These are phyloP conservation scores for Caenorhabditis sp. DNA, from an alignment of 2,888 invertebrate species.

Conservation along the genomic window DNA sequence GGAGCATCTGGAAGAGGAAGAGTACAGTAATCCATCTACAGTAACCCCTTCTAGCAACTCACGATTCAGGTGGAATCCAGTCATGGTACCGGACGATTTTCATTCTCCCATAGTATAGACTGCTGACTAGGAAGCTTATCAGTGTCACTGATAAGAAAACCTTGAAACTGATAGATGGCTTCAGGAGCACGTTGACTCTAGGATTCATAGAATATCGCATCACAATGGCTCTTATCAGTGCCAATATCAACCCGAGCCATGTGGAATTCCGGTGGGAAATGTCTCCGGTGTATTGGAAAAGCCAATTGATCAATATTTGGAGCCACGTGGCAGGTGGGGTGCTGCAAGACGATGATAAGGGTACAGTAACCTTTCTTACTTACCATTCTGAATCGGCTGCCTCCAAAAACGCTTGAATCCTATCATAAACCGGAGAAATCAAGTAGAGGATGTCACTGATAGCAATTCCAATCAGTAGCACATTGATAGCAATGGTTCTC, in stretches of 20 bases:
- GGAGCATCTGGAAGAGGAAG: too few relatives aligned
- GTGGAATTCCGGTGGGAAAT: not conserved
- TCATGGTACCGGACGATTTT: not conserved
- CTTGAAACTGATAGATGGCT: not conserved
- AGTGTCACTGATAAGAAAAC: not conserved
- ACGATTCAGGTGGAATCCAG: not conserved
- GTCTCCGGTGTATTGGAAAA: not conserved
- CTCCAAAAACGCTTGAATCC: not conserved
- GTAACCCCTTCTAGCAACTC: not conserved
- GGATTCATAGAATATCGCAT: not conserved
- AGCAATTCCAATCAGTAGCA: not conserved
- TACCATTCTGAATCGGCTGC: not conserved
- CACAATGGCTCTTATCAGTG: not conserved
- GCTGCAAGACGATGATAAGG: constrained; percentile 4
- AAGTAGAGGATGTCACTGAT: not conserved
- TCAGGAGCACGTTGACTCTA: not conserved
- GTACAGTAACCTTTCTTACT: not conserved
- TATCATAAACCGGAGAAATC: not conserved
- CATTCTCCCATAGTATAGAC: not conserved
- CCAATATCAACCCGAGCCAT: not conserved
- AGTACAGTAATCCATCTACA: too few relatives aligned
- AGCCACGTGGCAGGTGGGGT: not conserved
- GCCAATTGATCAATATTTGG: not conserved
- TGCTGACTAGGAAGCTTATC: not conserved
- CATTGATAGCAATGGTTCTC: not conserved